Base-by-base conservation (phyloP, 2,888 invertebrate genomes). In the Hoplodrina ambigua region DNA sequence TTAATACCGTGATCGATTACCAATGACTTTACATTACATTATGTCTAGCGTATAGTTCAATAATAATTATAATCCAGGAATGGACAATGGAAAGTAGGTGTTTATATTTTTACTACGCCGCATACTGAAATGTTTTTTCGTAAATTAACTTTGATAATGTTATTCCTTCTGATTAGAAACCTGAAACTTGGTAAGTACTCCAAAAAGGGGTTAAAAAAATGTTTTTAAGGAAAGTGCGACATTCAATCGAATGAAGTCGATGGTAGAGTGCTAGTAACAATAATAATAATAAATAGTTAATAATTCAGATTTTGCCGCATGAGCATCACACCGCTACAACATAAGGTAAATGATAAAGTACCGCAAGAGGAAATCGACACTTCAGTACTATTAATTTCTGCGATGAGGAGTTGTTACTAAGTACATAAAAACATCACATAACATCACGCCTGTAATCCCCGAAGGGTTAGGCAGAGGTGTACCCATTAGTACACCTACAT, bases 331-430 rank as follows among this genome's bases (percentile, higher is more conserved):
- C 15, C 4, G 33, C 41, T n/a, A 66, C 65, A 41, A 11, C 13
- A 53, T 25, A 15, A 55, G 75, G 67, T 64, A 75, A 71, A 71
- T 66, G 2, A 55, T 44, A 66, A 55, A 41, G 20, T 15, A 65
- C 13, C 52, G 25, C n/a, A 73, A 44, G 30, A 70, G 75, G 65
- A 74, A 74, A 64, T 64, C 20, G 65, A 54, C 19, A 64, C 30
- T 41, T 7, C 5, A 71, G 50, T 11, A 20, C 37, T 54, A 19
- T 54, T 74, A 4, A 49, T 54, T 46, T 70, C 65, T 46, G 74
- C 30, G 15, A 55, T 20, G 15, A 44, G 13, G 20, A 75, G 50
- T 30, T 13, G 20, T 74, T 49, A 54, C 11, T 15, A 54, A 30
- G 30, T n/a, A n/a, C n/a, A n/a, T n/a, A n/a, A n/a, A n/a, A n/a